Evolutionary conservation across 2,888 invertebrate species (phyloP), one percentile per base, ranked within the genome.

Genomic region (Conus canariensis): DNA sequence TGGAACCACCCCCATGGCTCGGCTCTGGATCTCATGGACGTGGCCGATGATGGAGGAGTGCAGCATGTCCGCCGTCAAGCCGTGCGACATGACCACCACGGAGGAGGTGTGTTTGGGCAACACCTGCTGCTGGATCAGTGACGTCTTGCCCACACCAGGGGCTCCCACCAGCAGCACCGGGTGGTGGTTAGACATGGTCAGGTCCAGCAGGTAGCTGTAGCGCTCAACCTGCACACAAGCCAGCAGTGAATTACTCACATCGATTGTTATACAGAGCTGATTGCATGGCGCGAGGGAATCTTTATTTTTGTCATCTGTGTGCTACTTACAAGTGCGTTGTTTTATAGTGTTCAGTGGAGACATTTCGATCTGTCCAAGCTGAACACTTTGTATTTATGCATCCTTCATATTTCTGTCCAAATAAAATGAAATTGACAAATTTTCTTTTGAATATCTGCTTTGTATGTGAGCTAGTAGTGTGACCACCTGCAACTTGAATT

Each of bases 111-210:
- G 95, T 89, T 95, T 94, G 9, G 93, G 91, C 67, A 94, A 87
- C 10, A 95, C 92, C 92, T 95, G 92, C 92, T 94, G 94, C 95
- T 95, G 93, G 59, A 96, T 92, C 8, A 96, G 93, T 22, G 95
- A 90, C 25, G 96, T 93, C 92, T 96, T 96, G 12, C 96, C 96
- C 8, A 95, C 95, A 8, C 96, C 96, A n/a, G 95, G 94, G 19
- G 93, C 93, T 5, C 96, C 96, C n/a, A 94, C 93, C 74, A 96
- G 85, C 60, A 96, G 92, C 10, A 96, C 95, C n/a, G 95, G 95
- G 12, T 94, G 94, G 80, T 94, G 92, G 30, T 93, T 90, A n/a
- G 91, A 90, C 90, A 96, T 86, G 91, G 96, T 90, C 77, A 96
- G 90, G 70, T 96, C 95, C 67, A 94, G 82, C 90, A 96, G 90